Evolutionary conservation across 2,797 vertebrate species (phyloP).

Genomic region (Aratinga solstitialis): DNA sequence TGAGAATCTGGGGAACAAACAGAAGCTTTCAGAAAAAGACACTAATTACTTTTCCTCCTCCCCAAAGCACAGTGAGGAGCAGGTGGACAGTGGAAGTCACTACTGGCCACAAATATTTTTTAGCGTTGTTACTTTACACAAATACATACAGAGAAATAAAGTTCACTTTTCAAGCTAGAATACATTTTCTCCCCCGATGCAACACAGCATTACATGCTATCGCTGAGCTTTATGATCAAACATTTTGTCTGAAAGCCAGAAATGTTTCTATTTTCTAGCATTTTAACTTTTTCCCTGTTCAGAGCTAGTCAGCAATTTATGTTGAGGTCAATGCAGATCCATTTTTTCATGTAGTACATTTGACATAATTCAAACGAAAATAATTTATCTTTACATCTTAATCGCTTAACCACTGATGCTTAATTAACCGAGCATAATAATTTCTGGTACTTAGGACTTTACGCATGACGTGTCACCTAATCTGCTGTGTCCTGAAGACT

Average conservation of each 20-base stretch:
- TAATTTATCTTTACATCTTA: background rate
- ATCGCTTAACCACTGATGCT: background rate
- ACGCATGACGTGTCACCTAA: rapidly evolving
- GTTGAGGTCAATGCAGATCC: background rate
- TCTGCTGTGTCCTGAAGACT: background rate
- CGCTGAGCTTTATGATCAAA: background rate
- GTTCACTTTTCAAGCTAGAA: background rate
- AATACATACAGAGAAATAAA: background rate
- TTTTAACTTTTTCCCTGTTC: background rate
- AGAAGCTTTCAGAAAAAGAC: background rate
- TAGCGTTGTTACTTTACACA: background rate
- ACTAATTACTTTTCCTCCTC: background rate
- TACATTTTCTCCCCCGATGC: background rate
- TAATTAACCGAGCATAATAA: background rate
- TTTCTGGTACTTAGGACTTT: background rate
- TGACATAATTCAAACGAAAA: background rate
- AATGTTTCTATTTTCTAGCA: background rate
- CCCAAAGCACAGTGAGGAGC: background rate
- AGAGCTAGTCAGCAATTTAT: background rate
- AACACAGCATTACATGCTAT: background rate
- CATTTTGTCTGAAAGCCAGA: background rate
- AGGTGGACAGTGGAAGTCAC: background rate
- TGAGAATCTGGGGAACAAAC: background rate
- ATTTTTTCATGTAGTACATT: background rate
- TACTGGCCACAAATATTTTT: background rate